Evolutionary conservation across 2,888 invertebrate genomes (phyloP), one percentile per base, ranked within the genome.

Genomic region (Philopedon plagiatum): DNA sequence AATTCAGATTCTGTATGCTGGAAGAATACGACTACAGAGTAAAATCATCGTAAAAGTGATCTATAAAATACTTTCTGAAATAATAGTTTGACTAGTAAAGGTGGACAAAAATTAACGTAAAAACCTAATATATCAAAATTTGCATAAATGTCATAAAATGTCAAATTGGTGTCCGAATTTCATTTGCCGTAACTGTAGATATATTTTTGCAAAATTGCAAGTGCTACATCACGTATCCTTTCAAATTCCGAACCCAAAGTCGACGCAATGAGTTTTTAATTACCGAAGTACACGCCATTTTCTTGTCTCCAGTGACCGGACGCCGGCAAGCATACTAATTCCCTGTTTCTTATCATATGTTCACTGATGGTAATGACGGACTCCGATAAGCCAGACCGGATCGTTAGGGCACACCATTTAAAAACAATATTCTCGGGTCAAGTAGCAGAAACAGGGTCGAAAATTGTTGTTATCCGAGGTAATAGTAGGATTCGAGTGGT

Each of bases 391-490:
- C 75, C 56, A 60, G 64, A 72, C 70, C 73, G 74, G 63, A 72
- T 73, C 54, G 68, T 69, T 71, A 60, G 62, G 60, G 73, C 71
- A 71, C 75, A 71, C 75, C 78, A 77, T 78, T 75, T 75, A 76
- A 78, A 77, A 77, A 76, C 77, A 74, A 77, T 78, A 76, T 75
- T 69, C 67, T 62, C 56, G 51, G 51, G 29, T 54, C 51, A 54
- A 54, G 51, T 54, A 29, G 51, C 51, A 54, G 51, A 29, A 54
- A 54, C 29, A 54, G 51, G 51, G 51, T 29, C 51, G 51, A 54
- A 54, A 54, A 54, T 54, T 15, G 51, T 54, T 54, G 51, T 54
- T 54, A 54, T 54, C 51, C 51, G 51, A 54, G 51, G 51, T 54
- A 54, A 54, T 54, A 29, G 29, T 29, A 15, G 51, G 51, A 54